Evolutionary conservation across 2,797 vertebrate genomes (phyloP), one percentile per base, ranked within the genome.

Genomic region (Botia kubotai): DNA sequence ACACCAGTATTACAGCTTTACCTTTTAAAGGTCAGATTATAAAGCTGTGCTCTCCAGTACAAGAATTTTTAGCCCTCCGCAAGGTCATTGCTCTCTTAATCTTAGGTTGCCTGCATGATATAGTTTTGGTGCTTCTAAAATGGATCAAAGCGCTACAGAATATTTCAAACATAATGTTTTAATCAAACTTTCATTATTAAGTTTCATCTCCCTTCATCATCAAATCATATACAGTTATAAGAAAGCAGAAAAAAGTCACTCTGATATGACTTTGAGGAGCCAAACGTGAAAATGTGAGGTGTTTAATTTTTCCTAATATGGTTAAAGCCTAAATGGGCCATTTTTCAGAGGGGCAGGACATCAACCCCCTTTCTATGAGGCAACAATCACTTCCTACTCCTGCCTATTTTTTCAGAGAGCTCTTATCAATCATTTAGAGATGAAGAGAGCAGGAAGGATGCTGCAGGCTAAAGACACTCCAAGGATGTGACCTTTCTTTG

Each of bases 31-130:
- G 74, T 55, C 62, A 67, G 67, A 76, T 55, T 43, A 67, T 67
- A 29, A 66, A 75, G 52, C 26, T 55, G 13, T n/a, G 33, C 48
- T 67, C n/a, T 39, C 29, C 13, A 53, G 29, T 48, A 66, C n/a
- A 76, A 10, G 14, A 13, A 69, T 91, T 90, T 91, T 83, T 86
- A 91, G 76, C 76, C 53, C 19, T 72, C 33, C 53, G 72, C 72
- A 84, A 84, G 76, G 72, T 82, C 66, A 46, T 58, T 2, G 36
- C 19, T 60, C 66, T 67, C 57, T 72, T 29, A 65, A 72, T 65
- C 76, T 83, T 76, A 46, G 53, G 75, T 83, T 65, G 17, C 79
- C 19, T 73, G 72, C 23, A 43, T 79, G 36, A 74, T 69, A 67
- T 50, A 17, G 46, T 52, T 36, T 43, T 76, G 26, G 21, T 55